These are phyloP conservation scores for Drosophila pachea DNA, from an alignment of 1,140 invertebrate species.

Conservation along the genomic window DNA sequence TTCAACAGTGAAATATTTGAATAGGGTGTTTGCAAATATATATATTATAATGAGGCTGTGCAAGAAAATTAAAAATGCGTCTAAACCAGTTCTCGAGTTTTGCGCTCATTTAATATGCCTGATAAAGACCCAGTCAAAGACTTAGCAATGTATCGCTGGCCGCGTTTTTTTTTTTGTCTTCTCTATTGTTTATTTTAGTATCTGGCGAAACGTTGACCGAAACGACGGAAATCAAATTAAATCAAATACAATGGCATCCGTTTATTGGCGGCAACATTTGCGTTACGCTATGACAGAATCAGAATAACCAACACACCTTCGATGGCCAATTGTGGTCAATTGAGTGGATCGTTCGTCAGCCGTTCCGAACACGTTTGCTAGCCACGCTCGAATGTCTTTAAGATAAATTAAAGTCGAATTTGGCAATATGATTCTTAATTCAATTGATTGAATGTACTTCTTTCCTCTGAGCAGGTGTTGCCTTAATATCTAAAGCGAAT, in stretches of 20 bases:
- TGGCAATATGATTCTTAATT: constrained; percentile 20
- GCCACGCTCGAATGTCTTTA: constrained; percentile 29
- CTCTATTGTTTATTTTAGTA: constrained; percentile 37
- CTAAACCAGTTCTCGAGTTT: constrained; percentile 61
- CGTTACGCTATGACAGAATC: constrained; percentile 25
- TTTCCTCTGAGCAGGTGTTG: background rate
- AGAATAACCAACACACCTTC: constrained; percentile 16
- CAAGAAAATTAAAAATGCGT: constrained; percentile 36
- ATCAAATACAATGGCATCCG: constrained; percentile 34
- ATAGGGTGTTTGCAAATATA: constrained; percentile 30
- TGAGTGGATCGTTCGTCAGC: too few species aligned
- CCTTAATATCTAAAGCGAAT: background rate
- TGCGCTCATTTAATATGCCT: constrained; percentile 58
- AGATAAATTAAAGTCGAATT: background rate
- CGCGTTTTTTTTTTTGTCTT: constrained; percentile 18
- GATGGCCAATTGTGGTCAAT: constrained; percentile 25
- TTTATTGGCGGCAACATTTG: constrained; percentile 27
- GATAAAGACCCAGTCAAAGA: constrained; percentile 37
- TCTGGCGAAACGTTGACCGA: constrained; percentile 20
- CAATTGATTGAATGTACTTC: constrained; percentile 15
- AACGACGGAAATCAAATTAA: constrained; percentile 41
- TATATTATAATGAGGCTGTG: constrained; percentile 12
- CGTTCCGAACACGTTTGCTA: too few species aligned
- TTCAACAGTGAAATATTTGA: constrained; percentile 22
- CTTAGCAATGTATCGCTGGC: constrained; percentile 20